Base-by-base conservation (phyloP, 2,113 vertebrate genomes). In the Maylandia zebra region DNA sequence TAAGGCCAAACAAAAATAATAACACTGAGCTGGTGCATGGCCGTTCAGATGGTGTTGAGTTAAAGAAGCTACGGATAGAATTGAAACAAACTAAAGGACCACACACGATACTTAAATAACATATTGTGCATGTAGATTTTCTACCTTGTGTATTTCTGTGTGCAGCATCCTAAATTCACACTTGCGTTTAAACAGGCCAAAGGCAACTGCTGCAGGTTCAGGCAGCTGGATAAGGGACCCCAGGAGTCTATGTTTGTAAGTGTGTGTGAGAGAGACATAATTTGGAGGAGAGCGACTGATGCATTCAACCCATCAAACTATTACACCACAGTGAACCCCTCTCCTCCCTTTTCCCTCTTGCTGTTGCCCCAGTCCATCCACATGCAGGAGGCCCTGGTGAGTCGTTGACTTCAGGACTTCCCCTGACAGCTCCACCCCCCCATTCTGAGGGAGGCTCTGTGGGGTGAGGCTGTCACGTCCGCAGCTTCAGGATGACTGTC, bases 401-500 rank as follows among this genome's bases (percentile, higher is more conserved):
- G 34, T 56, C 8, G 30, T 17, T 38, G 82, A 57, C 89, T 32
- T 55, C 66, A 53, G 69, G 71, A 50, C 22, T 66, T 91, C 3
- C 24, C 76, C 55, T 81, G 84, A n/a, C 5, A 3, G 27, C 83
- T 50, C 59, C 11, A 24, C 12, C 80, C 81, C 48, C 9, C 16
- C 38, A 2, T 41, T 41, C 78, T 48, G 43, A 4, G 2, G 84
- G 45, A 56, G 17, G 52, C 82, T 83, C 41, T n/a, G 24, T 4
- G 8, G 4, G 45, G 17, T 2, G 14, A 53, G 17, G 19, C 66
- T 1, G 13, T 96, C 94, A 97, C 10, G 90, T 95, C 88, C 96
- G 95, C 48, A 97, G 90, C 90, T 97, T 97, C 22, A 97, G 80
- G 93, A 97, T 97, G 92, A 97, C 87, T 1, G 96, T 97, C 13